Evolutionary conservation across 2,797 vertebrate genomes (phyloP), one percentile per base, ranked within the genome.

Genomic region (Eupleurogrammus muticus): DNA sequence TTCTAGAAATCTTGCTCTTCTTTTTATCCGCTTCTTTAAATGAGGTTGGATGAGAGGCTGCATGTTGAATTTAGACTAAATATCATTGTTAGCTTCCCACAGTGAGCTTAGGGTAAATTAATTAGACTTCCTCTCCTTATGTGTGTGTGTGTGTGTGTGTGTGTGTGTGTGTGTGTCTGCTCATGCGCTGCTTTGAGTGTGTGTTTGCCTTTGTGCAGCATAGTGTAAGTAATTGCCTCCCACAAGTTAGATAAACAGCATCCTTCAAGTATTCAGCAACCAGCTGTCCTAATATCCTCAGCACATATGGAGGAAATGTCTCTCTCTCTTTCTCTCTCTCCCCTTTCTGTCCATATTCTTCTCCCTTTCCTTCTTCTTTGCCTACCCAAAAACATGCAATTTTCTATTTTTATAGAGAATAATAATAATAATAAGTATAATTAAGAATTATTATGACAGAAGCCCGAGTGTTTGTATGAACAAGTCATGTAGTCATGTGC

Each of bases 171-270:
- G 62, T 73, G 68, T 69, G 28, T 28, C 28, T 28, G 28, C 28
- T 28, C 6, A 28, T 28, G 28, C 6, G 28, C 28, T 28, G 28
- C 28, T 28, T 28, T 28, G 28, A 3, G 28, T 28, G 28, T 28
- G 62, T 73, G 68, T 69, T 68, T 79, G 56, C 50, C 47, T 84
- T 59, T 71, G 72, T 74, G 72, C 66, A 73, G 61, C 48, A 84
- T 73, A 77, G 63, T 84, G 55, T 77, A 81, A 82, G 78, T 88
- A 84, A 88, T 89, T 87, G 72, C 82, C 83, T 89, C 75, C 82
- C 79, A 87, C 80, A 82, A 88, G 66, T 87, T 70, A 73, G 75
- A 84, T 85, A 88, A 87, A 89, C 86, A 75, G 83, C 69, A 84
- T 81, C 77, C 48, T 83, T 88, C 73, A 84, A 81, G 79, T 84